Evolutionary conservation across 2,113 vertebrate species (phyloP).

Genomic region (Chunga burmeisteri): DNA sequence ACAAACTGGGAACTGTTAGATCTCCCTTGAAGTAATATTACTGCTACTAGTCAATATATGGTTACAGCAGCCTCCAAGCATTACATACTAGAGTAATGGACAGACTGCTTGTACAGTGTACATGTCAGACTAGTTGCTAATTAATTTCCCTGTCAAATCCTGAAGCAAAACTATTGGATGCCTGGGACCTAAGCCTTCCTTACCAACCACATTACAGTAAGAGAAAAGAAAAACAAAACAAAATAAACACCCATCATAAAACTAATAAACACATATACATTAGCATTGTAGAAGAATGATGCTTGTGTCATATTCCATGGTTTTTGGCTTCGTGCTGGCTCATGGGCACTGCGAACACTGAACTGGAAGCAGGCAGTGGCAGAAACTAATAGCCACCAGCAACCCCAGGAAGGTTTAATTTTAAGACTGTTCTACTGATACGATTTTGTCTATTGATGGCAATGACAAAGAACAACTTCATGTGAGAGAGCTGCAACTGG

Average conservation of each 20-base stretch:
- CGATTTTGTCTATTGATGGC: not conserved
- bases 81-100: not conserved
- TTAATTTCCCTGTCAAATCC: constrained; percentile 35
- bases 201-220: not conserved
- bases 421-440: not conserved
- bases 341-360: not conserved
- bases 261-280: constrained; percentile 36
- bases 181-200: constrained; percentile 31
- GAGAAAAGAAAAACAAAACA: not conserved
- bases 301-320: not conserved
- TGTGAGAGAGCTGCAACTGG: not conserved
- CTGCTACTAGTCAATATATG: constrained; percentile 3
- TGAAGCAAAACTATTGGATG: not conserved
- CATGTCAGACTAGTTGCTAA: constrained; percentile 13
- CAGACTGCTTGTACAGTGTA: not conserved
- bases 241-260: constrained; percentile 14
- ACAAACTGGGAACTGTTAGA: not conserved
- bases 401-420: not conserved
- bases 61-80: not conserved
- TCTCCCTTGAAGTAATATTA: not conserved
- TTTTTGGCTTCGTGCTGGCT: constrained; percentile 27
- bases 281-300: constrained; percentile 10
- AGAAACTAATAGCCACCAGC: constrained; percentile 5
- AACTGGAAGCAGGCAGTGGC: not conserved
- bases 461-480: not conserved